These are phyloP conservation scores for Raja brachyura DNA, from an alignment of 2,113 vertebrate species.

Conservation along the genomic window DNA sequence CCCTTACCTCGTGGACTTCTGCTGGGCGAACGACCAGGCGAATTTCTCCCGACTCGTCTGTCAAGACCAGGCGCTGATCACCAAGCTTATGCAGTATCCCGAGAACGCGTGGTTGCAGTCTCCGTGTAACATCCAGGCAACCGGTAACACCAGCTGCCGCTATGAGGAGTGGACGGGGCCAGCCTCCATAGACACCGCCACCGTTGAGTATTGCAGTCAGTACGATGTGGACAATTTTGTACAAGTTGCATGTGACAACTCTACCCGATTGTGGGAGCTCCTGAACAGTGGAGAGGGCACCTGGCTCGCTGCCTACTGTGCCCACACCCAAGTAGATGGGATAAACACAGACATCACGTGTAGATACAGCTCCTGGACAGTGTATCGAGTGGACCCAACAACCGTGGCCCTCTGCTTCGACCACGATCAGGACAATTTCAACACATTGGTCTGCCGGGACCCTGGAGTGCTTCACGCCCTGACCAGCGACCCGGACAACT, in stretches of 20 bases:
- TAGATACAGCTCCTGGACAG: slow-evolving; percentile 51
- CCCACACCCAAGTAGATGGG: not conserved
- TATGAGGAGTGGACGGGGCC: slow-evolving; percentile 59
- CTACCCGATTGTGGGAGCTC: slow-evolving; percentile 54
- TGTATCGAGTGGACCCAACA: slow-evolving; percentile 46
- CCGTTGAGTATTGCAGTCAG: slow-evolving; percentile 59
- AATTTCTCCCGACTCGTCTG: slow-evolving; percentile 59
- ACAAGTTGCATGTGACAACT: slow-evolving; percentile 55
- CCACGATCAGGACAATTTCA: slow-evolving; percentile 57
- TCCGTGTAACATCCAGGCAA: slow-evolving; percentile 52
- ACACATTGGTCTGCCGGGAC: slow-evolving; percentile 52
- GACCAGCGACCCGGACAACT: slow-evolving; percentile 50
- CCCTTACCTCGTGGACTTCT: slow-evolving; percentile 52
- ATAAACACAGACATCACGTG: not conserved
- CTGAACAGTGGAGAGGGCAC: slow-evolving; percentile 59
- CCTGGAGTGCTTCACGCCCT: slow-evolving; percentile 47
- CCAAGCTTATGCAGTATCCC: slow-evolving; percentile 50
- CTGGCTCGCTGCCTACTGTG: slow-evolving; percentile 60
- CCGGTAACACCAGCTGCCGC: slow-evolving; percentile 46
- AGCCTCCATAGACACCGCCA: slow-evolving; percentile 60
- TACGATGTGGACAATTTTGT: slow-evolving; percentile 58
- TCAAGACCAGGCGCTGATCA: slow-evolving; percentile 45
- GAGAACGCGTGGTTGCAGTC: slow-evolving; percentile 55
- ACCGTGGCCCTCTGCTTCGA: slow-evolving; percentile 64
- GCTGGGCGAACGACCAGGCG: slow-evolving; percentile 61